Conservation (phyloP, 2,888 invertebrate species). For the Drosophila borealis region DNA sequence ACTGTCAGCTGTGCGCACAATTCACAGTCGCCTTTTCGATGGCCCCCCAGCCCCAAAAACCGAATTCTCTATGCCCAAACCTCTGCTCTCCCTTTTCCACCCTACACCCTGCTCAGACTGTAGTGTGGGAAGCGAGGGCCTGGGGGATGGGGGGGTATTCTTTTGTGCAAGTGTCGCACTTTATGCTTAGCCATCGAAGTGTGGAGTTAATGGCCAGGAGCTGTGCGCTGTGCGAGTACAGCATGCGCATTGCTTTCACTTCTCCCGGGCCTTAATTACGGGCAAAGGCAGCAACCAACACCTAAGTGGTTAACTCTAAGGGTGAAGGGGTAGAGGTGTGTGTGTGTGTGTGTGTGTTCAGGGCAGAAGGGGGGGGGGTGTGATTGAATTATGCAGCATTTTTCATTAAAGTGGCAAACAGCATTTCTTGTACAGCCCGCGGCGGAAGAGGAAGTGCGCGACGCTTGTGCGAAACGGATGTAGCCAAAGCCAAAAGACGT, state of each 20-base stretch:
- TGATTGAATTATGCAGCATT: slow-evolving; percentile 72
- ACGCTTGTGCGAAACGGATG: slow-evolving; percentile 55
- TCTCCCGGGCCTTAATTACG: slow-evolving; percentile 62
- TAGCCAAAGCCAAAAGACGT: slow-evolving; percentile 55
- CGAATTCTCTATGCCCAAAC: background rate
- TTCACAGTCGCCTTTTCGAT: slow-evolving; percentile 54
- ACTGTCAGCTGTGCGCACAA: slow-evolving; percentile 71
- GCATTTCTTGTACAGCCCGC: slow-evolving; percentile 41
- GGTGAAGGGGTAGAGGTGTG: background rate
- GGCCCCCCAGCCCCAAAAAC: slow-evolving; percentile 9
- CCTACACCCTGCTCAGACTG: slow-evolving; percentile 1
- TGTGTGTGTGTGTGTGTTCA: too few relatives aligned
- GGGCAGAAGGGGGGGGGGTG: background rate
- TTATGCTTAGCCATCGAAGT: slow-evolving; percentile 77
- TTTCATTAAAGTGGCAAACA: slow-evolving; percentile 71
- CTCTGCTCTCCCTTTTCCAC: background rate
- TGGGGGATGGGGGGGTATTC: slow-evolving; percentile 7
- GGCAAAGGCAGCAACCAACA: slow-evolving; percentile 30
- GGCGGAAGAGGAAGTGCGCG: slow-evolving; percentile 53
- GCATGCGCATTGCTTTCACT: slow-evolving; percentile 56
- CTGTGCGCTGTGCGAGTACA: slow-evolving; percentile 26
- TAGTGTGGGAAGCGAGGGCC: background rate
- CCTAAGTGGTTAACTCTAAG: slow-evolving; percentile 34
- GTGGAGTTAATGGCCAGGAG: slow-evolving; percentile 72
- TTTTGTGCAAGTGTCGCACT: slow-evolving; percentile 54